Percentiles rank a stretch among this genome's conserved stretches.
Evolutionary conservation across 2,888 invertebrate species (phyloP).

Genomic region (Ligdia adustata): DNA sequence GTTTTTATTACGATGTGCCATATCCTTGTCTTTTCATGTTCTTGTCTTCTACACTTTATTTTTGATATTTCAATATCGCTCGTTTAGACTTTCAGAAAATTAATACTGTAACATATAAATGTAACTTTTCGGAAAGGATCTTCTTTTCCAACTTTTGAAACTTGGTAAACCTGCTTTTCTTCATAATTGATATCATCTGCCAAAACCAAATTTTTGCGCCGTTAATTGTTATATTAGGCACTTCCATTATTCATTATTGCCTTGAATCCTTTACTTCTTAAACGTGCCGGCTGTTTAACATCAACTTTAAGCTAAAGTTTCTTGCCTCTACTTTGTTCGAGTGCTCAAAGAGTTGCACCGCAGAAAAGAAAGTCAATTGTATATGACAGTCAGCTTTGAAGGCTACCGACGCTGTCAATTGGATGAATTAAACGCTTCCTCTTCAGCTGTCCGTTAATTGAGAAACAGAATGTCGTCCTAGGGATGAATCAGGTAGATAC

Average conservation of each 20-base stretch:
- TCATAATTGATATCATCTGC: too few species aligned
- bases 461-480: too few species aligned
- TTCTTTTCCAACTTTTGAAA: too few species aligned
- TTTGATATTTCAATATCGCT: background rate
- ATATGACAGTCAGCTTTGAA: conserved; percentile 40
- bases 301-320: conserved; percentile 14
- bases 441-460: conserved; percentile 33
- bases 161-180: too few species aligned
- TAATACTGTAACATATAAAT: too few species aligned
- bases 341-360: conserved; percentile 22
- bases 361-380: conserved; percentile 50
- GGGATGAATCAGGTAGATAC: too few species aligned
- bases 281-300: conserved; percentile 9
- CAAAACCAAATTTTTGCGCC: too few species aligned
- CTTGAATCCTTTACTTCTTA: background rate
- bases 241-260: conserved; percentile 11
- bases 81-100: too few species aligned
- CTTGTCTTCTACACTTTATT: conserved; percentile 4
- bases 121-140: too few species aligned
- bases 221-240: too few species aligned
- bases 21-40: conserved; percentile 9
- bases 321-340: conserved; percentile 11
- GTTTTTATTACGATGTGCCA: conserved; percentile 16
- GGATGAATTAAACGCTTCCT: conserved; percentile 51
- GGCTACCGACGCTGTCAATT: conserved; percentile 49